These are phyloP conservation scores for Epsilonema sp. DNA, from an alignment of 2,888 invertebrate species.

Conservation along the genomic window DNA sequence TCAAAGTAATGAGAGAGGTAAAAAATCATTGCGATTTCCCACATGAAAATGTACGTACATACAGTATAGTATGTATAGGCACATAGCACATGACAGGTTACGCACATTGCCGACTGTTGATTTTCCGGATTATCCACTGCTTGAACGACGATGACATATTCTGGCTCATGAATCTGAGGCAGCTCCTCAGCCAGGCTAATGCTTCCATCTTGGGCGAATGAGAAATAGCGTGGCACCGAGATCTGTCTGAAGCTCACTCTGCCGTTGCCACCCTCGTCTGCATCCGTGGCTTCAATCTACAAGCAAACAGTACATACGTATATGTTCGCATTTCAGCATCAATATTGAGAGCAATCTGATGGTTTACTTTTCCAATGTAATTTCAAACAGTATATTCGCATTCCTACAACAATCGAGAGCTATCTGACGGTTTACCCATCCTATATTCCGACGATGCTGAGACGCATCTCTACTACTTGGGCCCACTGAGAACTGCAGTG, in stretches of 20 bases:
- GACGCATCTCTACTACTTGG: too few species aligned
- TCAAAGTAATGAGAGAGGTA: too few species aligned
- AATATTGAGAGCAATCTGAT: too few species aligned
- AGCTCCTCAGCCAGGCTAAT: constrained; percentile 51
- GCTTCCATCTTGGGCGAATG: constrained; percentile 44
- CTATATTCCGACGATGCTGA: not conserved
- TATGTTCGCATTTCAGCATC: too few species aligned
- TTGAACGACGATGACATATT: constrained; percentile 62
- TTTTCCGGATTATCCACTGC: constrained; percentile 35
- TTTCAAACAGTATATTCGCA: too few species aligned
- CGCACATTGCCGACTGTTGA: too few species aligned
- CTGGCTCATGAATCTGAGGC: constrained; percentile 58
- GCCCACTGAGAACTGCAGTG: too few species aligned
- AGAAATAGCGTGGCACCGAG: not conserved
- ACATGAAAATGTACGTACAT: not conserved
- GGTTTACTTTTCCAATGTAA: too few species aligned
- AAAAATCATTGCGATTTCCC: too few species aligned
- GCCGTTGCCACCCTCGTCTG: not conserved
- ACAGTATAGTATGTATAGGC: too few species aligned
- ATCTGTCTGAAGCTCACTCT: not conserved
- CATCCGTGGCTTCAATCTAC: not conserved
- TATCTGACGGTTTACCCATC: not conserved
- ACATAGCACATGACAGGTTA: too few species aligned
- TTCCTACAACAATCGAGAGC: not conserved
- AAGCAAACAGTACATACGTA: too few species aligned